Evolutionary conservation across 2,888 invertebrate species (phyloP).

Genomic region (Zonitis immaculata): DNA sequence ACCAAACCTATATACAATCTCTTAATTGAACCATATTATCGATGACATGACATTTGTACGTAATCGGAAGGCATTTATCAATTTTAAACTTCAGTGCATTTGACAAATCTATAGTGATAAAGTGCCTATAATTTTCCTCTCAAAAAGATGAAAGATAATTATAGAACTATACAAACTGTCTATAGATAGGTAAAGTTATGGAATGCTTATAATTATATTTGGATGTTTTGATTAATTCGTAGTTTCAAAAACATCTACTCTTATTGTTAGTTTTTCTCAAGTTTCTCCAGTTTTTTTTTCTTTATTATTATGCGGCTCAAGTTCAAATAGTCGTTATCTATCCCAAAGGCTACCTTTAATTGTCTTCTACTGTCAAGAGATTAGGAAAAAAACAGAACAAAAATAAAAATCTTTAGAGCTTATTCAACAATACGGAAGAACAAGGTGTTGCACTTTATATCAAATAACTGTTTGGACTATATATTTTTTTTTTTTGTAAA

Average conservation of each 20-base stretch:
- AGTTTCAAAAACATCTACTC: too few relatives aligned
- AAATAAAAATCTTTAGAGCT: too few relatives aligned
- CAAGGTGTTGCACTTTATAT: too few relatives aligned
- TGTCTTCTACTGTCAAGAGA: not conserved
- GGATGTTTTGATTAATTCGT: too few relatives aligned
- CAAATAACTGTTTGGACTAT: too few relatives aligned
- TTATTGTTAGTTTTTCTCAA: too few relatives aligned
- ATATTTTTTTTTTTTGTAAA: too few relatives aligned
- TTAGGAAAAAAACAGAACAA: not conserved
- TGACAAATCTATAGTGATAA: not conserved
- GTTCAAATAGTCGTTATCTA: not conserved
- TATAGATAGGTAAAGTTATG: too few relatives aligned
- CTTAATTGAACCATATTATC: not conserved
- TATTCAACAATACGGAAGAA: too few relatives aligned
- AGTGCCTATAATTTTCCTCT: not conserved
- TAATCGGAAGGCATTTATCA: not conserved
- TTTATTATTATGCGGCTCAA: not conserved
- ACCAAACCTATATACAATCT: not conserved
- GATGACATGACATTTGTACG: not conserved
- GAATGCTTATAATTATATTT: too few relatives aligned
- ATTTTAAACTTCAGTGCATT: not conserved
- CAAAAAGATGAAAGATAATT: not conserved
- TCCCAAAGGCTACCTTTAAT: not conserved
- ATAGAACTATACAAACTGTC: not conserved
- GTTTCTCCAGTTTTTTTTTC: not conserved